phyloP scores from a whole-genome alignment of 2,888 invertebrate species.

The Danaus chrysippus region DNA sequence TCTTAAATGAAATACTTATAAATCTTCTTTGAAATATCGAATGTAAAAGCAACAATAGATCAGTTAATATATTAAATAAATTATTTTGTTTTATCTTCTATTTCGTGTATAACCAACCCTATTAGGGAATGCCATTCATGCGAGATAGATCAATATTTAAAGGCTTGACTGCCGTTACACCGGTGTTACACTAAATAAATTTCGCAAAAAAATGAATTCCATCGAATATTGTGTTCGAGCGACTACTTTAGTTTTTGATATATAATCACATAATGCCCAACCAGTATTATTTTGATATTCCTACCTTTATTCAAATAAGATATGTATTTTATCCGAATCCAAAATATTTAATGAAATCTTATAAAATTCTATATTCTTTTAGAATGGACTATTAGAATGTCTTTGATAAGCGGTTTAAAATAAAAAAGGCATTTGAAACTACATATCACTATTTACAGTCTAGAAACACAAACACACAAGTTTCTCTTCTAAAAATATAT shows the following conservation, averaged over 20 bases:
- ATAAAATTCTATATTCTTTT: no score
- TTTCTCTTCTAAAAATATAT: no score
- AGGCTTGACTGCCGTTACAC: constrained; percentile 33
- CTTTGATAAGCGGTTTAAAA: no score
- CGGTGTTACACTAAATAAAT: constrained; percentile 29
- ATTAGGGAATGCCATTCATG: constrained; percentile 12
- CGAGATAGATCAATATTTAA: constrained; percentile 24
- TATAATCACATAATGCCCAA: background rate
- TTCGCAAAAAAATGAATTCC: constrained; percentile 21
- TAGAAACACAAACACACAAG: no score
- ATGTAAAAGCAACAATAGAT: background rate
- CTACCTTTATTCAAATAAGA: no score
- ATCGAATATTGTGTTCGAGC: constrained; percentile 13
- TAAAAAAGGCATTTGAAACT: no score
- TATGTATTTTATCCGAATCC: no score
- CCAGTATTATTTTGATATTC: background rate
- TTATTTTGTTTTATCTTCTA: background rate
- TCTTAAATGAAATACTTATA: no score
- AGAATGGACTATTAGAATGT: no score
- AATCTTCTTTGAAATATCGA: no score
- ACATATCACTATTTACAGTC: no score
- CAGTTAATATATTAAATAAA: background rate
- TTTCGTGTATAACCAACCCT: constrained; percentile 10
- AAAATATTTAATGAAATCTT: no score
- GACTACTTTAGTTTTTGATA: background rate